Conservation (phyloP, 2,888 invertebrate species). For the Sclerodermus sp. region DNA sequence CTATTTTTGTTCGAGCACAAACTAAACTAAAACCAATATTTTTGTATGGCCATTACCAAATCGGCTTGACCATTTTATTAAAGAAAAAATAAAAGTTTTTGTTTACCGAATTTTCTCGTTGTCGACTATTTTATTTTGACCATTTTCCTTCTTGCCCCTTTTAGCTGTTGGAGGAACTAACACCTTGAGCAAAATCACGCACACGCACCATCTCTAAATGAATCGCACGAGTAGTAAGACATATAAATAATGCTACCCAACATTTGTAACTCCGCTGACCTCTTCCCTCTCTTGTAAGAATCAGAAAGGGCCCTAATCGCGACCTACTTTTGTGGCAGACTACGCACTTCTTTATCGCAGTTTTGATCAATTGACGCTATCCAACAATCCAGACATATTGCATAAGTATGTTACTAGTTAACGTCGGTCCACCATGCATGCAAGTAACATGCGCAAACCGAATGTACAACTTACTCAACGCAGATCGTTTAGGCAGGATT, state of each 20-base stretch:
- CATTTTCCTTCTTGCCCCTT: no score
- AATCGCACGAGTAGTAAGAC: conserved; percentile 3
- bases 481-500: background rate
- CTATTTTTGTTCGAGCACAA: no score
- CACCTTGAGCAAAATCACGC: no score
- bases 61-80: no score
- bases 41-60: no score
- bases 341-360: no score
- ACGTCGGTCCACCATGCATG: background rate
- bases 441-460: background rate
- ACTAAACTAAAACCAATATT: no score
- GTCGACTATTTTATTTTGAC: no score
- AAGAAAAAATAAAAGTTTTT: no score
- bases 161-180: no score
- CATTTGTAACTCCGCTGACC: conserved; percentile 6
- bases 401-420: background rate
- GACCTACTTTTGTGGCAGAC: background rate
- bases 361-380: background rate
- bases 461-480: background rate
- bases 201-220: conserved; percentile 7
- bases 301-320: conserved; percentile 8
- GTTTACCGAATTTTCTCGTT: no score
- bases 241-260: conserved; percentile 12
- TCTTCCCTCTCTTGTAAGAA: conserved; percentile 12
- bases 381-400: background rate